These are phyloP conservation scores for Opisthograptis luteolata DNA, from an alignment of 2,888 invertebrate species.

Conservation along the genomic window DNA sequence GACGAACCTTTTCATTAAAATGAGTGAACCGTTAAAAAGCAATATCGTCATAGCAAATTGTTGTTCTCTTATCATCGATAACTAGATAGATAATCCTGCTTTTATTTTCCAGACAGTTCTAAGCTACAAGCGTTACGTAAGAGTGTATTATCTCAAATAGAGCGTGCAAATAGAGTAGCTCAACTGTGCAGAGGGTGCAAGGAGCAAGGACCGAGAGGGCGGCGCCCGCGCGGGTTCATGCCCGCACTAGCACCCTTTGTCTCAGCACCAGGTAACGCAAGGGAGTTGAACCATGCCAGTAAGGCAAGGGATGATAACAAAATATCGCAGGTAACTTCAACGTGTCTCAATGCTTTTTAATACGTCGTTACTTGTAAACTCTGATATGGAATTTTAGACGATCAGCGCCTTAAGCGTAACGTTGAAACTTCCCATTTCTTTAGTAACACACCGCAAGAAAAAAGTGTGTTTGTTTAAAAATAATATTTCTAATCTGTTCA, in stretches of 20 bases:
- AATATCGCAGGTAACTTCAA: background rate
- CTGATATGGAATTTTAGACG: too few species aligned
- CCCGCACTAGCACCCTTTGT: constrained; percentile 70
- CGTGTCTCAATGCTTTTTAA: background rate
- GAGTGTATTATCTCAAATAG: constrained; percentile 64
- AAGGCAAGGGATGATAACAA: constrained; percentile 41
- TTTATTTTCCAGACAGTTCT: constrained; percentile 55
- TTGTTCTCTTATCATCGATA: constrained; percentile 22
- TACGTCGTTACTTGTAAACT: too few species aligned
- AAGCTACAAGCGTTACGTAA: constrained; percentile 65
- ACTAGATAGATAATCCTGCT: constrained; percentile 29
- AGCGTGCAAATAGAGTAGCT: constrained; percentile 48
- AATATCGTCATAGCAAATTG: constrained; percentile 14
- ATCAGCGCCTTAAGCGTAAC: too few species aligned
- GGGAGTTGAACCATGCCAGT: constrained; percentile 58
- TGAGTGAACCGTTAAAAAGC: constrained; percentile 21
- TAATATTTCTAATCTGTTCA: background rate
- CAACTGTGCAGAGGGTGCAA: constrained; percentile 44
- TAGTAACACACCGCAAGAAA: background rate
- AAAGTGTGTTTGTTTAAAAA: background rate
- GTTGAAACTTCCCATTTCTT: too few species aligned
- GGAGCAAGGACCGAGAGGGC: constrained; percentile 69
- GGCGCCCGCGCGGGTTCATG: constrained; percentile 61
- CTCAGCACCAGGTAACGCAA: constrained; percentile 43
- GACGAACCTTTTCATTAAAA: constrained; percentile 11